phyloP scores from a whole-genome alignment of 1,140 invertebrate species.

The Alviniconcha marisindica region DNA sequence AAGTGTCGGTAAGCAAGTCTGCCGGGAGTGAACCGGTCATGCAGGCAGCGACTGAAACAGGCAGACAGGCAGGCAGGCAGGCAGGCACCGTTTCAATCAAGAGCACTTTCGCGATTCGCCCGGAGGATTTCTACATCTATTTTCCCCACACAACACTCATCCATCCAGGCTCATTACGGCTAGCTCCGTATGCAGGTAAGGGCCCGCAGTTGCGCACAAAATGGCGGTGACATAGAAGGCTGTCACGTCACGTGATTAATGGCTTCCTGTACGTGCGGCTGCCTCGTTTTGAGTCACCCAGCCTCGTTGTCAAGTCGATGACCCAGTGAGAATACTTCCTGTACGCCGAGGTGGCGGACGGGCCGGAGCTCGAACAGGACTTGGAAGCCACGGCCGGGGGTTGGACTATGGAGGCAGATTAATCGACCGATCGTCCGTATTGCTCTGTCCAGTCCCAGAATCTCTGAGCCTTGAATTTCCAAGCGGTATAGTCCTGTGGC shows the following conservation, averaged over 20 bases:
- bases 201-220: conserved; percentile 25
- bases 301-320: background rate
- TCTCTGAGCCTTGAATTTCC: too few species aligned
- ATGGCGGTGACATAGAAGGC: background rate
- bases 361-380: too few species aligned
- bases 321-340: too few species aligned
- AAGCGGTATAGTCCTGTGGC: background rate
- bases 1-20: too few species aligned
- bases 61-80: too few species aligned
- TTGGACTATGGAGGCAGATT: background rate
- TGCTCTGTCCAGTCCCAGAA: background rate
- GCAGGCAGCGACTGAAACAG: too few species aligned
- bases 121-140: too few species aligned
- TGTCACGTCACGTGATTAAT: conserved; percentile 26
- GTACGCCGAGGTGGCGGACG: too few species aligned
- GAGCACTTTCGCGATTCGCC: too few species aligned
- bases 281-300: background rate
- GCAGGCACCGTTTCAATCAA: too few species aligned
- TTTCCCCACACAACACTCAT: background rate
- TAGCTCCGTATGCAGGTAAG: conserved; percentile 23
- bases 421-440: background rate
- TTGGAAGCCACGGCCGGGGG: background rate
- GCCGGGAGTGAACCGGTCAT: too few species aligned
- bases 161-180: background rate
- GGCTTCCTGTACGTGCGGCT: conserved; percentile 12